phyloP scores from a whole-genome alignment of 1,140 invertebrate genomes.

The Drosophila grimshawi region DNA sequence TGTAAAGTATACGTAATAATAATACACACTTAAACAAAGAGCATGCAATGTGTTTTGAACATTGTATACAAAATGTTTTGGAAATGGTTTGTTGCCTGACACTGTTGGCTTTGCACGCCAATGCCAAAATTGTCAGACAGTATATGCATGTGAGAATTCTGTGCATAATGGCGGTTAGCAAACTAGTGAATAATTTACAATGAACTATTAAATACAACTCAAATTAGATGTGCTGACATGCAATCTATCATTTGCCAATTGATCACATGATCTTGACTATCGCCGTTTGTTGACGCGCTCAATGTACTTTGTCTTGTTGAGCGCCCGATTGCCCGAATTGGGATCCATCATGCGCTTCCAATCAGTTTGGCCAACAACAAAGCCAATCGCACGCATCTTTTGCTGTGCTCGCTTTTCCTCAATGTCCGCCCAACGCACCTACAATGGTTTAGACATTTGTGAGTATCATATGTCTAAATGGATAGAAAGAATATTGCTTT shows the following conservation, averaged over 20 bases:
- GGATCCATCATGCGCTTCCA: slow-evolving; percentile 98
- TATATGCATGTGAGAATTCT: slow-evolving; percentile 31
- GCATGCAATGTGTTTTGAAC: slow-evolving; percentile 10
- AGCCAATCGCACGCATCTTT: slow-evolving; percentile 96
- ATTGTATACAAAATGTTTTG: slow-evolving; percentile 23
- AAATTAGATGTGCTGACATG: background rate
- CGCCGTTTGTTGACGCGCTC: slow-evolving; percentile 85
- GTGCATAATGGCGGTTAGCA: slow-evolving; percentile 1
- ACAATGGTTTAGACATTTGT: slow-evolving; percentile 49
- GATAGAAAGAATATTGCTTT: background rate
- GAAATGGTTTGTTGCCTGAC: slow-evolving; percentile 10
- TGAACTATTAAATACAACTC: slow-evolving; percentile 13
- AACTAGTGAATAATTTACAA: slow-evolving; percentile 6
- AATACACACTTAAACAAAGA: slow-evolving; percentile 7
- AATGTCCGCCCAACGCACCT: slow-evolving; percentile 99
- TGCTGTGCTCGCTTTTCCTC: slow-evolving; percentile 95
- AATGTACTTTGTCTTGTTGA: slow-evolving; percentile 97
- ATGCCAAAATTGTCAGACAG: slow-evolving; percentile 7
- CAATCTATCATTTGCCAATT: background rate
- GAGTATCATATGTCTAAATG: background rate
- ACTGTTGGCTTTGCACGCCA: slow-evolving; percentile 3
- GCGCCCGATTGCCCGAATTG: slow-evolving; percentile 92
- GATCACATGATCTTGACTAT: background rate
- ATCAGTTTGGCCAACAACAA: slow-evolving; percentile 97
- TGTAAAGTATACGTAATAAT: background rate